A percentile compares a stretch with the other conserved stretches of the same genome.
These are phyloP conservation scores for Cuniculus paca DNA, from an alignment of 2,797 vertebrate genomes.

Conservation along the genomic window DNA sequence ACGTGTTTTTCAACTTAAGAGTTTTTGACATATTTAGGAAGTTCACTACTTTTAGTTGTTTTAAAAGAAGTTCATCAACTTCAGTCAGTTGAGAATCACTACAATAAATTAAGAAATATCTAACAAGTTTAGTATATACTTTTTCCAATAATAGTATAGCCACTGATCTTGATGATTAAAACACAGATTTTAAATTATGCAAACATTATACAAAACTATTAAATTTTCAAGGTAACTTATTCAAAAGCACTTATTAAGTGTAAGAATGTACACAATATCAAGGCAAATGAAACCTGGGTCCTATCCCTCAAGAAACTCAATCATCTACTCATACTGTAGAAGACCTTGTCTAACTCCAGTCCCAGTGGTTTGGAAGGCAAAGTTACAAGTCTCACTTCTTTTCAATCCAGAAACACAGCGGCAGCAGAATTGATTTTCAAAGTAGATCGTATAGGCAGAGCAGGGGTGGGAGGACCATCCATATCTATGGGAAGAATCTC, in stretches of 20 bases:
- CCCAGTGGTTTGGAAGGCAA: neutral
- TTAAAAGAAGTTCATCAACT: slow-evolving; percentile 18
- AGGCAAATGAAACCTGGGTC: neutral
- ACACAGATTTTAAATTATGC: slow-evolving; percentile 52
- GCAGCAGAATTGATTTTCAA: neutral
- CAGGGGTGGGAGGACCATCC: neutral
- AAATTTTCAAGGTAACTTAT: slow-evolving; percentile 32
- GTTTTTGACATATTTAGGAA: neutral
- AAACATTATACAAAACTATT: slow-evolving; percentile 49
- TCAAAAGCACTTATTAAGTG: neutral
- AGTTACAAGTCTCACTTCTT: neutral
- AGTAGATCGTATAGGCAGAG: neutral
- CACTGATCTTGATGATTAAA: slow-evolving; percentile 53
- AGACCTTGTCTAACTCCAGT: neutral
- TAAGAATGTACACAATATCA: neutral
- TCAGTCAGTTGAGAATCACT: slow-evolving; percentile 45
- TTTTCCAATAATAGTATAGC: slow-evolving; percentile 42
- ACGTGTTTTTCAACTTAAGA: neutral
- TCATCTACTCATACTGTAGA: neutral
- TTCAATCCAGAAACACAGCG: neutral
- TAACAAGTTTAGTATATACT: slow-evolving; percentile 10
- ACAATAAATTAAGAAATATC: slow-evolving; percentile 55
- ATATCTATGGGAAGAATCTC: neutral
- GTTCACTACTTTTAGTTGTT: neutral
- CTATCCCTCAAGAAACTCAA: neutral